Evolutionary conservation across 2,888 invertebrate species (phyloP), one percentile per base, ranked within the genome.

Genomic region (Sinelater perroti): DNA sequence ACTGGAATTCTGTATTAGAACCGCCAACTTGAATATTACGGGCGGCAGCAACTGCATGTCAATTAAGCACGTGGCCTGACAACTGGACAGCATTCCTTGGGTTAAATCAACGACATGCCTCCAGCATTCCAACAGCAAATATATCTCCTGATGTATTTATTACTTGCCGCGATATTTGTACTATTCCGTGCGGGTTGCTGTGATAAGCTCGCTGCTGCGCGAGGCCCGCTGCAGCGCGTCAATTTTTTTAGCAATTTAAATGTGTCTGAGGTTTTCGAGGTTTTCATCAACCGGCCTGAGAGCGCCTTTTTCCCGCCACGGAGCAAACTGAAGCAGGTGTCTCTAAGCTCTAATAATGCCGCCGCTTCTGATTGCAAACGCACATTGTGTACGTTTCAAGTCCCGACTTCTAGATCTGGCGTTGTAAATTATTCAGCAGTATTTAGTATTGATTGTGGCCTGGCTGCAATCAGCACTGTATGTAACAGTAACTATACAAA

Each of bases 51-150:
- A 67, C 63, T 70, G 70, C 71, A 70, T 71, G 70, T 68, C 70
- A 67, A 70, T 70, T 70, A 70, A 68, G 56, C 59, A 60, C 62
- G 64, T 64, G 63, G 67, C 63, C 68, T 63, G 64, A 67, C 67
- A 68, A 67, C 67, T 63, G 66, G 66, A 67, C 68, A 62, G 60
- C 70, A 73, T 72, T 72, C 70, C 70, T 63, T 60, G 52, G 64
- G 69, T 71, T 71, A 71, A 71, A 73, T 71, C 71, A 72, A 71
- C 70, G 68, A 69, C 71, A 71, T 71, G 62, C 69, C 69, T 68
- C 55, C 60, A 64, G 60, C 65, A 70, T 71, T 70, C 70, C 68
- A 63, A 54, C 58, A 56, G 45, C 63, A 66, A 67, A 68, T 70
- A 67, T 67, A 70, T 68, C 63, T 65, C 64, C 54, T 65, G 70